Percentiles rank a stretch among this genome's conserved stretches.
These are phyloP conservation scores for Vanessa cardui DNA, from an alignment of 2,888 invertebrate genomes.

Conservation along the genomic window DNA sequence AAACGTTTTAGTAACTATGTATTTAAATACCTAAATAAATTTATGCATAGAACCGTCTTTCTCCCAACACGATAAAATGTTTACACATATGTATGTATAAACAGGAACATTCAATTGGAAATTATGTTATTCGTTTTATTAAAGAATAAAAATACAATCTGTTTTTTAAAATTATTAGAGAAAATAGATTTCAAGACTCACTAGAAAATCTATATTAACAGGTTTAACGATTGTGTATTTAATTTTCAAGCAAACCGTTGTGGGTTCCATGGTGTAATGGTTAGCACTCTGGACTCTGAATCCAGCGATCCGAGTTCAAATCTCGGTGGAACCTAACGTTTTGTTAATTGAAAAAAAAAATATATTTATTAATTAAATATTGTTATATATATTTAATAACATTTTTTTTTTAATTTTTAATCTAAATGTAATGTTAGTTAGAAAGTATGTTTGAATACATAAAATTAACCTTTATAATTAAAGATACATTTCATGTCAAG, in stretches of 20 bases:
- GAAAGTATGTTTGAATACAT: neutral
- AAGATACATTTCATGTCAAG: neutral
- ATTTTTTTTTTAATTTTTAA: no score
- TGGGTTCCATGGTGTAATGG: slow-evolving; percentile 85
- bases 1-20: no score
- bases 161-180: no score
- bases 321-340: slow-evolving; percentile 86
- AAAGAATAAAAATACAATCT: no score
- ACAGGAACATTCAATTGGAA: no score
- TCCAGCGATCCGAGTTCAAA: slow-evolving; percentile 92
- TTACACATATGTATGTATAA: no score
- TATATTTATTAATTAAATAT: neutral
- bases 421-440: no score
- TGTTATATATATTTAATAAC: neutral
- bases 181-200: neutral
- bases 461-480: neutral
- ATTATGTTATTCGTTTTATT: no score
- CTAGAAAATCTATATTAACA: no score
- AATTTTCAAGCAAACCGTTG: neutral
- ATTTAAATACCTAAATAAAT: no score
- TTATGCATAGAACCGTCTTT: no score
- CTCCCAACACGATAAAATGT: no score
- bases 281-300: slow-evolving; percentile 92
- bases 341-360: neutral
- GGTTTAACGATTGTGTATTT: neutral